phyloP scores from a whole-genome alignment of 2,888 invertebrate species.

The Mythimna albipuncta region DNA sequence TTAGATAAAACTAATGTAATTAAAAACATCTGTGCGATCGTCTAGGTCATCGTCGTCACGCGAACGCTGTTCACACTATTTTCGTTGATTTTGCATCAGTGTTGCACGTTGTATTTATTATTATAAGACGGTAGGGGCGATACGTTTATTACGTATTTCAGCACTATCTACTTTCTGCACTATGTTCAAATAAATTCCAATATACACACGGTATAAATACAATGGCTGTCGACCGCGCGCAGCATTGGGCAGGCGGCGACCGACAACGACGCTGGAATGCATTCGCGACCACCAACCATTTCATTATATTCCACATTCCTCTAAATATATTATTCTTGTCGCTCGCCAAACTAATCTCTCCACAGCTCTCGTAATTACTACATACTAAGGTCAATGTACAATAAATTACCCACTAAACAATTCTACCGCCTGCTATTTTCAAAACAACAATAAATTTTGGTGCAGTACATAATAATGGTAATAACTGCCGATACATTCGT shows the following conservation, averaged over 20 bases:
- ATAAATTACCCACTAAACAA: slow-evolving; percentile 57
- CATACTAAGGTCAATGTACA: slow-evolving; percentile 61
- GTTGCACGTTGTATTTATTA: slow-evolving; percentile 59
- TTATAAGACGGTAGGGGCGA: slow-evolving; percentile 52
- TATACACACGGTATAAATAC: slow-evolving; percentile 54
- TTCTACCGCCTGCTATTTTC: slow-evolving; percentile 47
- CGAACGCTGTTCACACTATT: slow-evolving; percentile 42
- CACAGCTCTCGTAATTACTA: slow-evolving; percentile 37
- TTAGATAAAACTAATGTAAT: slow-evolving; percentile 26
- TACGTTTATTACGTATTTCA: slow-evolving; percentile 58
- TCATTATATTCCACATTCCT: slow-evolving; percentile 47
- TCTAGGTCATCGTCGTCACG: slow-evolving; percentile 29
- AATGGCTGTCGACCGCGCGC: slow-evolving; percentile 23
- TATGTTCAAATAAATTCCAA: slow-evolving; percentile 50
- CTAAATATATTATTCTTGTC: slow-evolving; percentile 29
- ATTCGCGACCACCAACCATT: slow-evolving; percentile 17
- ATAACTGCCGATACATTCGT: slow-evolving; percentile 45
- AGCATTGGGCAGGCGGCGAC: slow-evolving; percentile 21
- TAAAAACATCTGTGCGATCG: slow-evolving; percentile 31
- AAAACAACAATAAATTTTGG: slow-evolving; percentile 52
- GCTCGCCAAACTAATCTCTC: slow-evolving; percentile 50
- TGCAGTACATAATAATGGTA: slow-evolving; percentile 51
- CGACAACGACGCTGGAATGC: slow-evolving; percentile 27
- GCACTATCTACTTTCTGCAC: slow-evolving; percentile 57
- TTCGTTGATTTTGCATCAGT: slow-evolving; percentile 51